Evolutionary conservation across 2,113 vertebrate species (phyloP).

Genomic region (Emydocephalus ijimae): DNA sequence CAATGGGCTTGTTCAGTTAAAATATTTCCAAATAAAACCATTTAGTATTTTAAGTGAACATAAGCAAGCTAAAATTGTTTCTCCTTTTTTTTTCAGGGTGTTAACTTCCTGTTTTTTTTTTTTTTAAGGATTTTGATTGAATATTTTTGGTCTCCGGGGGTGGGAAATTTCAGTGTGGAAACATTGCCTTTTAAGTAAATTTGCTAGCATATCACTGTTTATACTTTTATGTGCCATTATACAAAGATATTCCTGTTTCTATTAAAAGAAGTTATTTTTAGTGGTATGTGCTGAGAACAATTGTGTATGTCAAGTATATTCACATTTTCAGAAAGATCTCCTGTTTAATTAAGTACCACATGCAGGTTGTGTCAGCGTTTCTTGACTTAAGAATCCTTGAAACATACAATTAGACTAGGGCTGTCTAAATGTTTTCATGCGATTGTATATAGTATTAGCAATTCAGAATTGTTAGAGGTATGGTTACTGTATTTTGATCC

Average conservation of each 20-base stretch:
- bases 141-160: constrained; percentile 1
- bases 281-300: background rate
- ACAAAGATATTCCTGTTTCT: background rate
- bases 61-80: constrained; percentile 30
- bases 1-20: constrained; percentile 37
- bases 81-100: background rate
- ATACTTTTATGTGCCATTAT: background rate
- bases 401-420: background rate
- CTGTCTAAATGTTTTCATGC: background rate
- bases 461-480: background rate
- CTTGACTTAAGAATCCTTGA: background rate
- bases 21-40: constrained; percentile 3
- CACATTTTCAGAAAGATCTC: background rate
- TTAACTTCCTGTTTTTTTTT: constrained; percentile 20
- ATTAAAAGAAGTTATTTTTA: background rate
- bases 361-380: background rate
- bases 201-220: background rate
- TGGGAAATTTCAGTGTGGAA: background rate
- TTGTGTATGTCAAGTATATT: background rate
- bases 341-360: background rate
- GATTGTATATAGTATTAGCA: background rate
- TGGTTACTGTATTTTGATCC: background rate
- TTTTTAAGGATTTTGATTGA: background rate
- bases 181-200: constrained; percentile 13
- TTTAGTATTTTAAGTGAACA: background rate